A percentile compares a stretch with the other conserved stretches of the same genome.
Conservation (phyloP, 2,113 vertebrate genomes). For the Rafetus swinhoei region DNA sequence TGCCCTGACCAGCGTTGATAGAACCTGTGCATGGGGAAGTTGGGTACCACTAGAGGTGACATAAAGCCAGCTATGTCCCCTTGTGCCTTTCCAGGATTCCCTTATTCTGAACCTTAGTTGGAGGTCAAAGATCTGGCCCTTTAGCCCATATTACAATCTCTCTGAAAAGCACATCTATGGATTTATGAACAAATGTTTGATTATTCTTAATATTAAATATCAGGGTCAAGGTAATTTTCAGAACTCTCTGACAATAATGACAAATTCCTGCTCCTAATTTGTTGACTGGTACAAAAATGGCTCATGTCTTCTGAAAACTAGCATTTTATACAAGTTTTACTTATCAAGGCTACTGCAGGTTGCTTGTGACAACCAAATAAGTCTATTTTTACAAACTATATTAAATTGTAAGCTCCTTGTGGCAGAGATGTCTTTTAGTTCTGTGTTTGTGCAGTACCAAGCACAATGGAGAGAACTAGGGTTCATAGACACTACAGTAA, state of each 20-base stretch:
- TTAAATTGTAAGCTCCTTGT: background rate
- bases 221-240: background rate
- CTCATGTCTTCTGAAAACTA: background rate
- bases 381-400: background rate
- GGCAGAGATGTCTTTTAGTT: background rate
- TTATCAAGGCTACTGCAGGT: background rate
- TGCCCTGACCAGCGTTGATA: background rate
- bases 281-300: background rate
- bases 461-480: background rate
- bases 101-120: background rate
- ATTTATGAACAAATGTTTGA: background rate
- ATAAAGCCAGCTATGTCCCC: background rate
- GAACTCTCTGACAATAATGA: background rate
- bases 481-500: background rate
- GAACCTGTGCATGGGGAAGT: background rate
- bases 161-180: background rate
- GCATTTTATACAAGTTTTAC: background rate
- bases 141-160: background rate
- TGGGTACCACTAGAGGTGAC: background rate
- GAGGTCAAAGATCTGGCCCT: background rate
- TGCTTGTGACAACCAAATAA: background rate
- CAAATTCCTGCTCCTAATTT: constrained; percentile 6
- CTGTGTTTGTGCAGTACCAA: background rate
- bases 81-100: background rate
- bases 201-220: background rate